Evolutionary conservation across 2,797 vertebrate genomes (phyloP).

Genomic region (Acropternis orthonyx): DNA sequence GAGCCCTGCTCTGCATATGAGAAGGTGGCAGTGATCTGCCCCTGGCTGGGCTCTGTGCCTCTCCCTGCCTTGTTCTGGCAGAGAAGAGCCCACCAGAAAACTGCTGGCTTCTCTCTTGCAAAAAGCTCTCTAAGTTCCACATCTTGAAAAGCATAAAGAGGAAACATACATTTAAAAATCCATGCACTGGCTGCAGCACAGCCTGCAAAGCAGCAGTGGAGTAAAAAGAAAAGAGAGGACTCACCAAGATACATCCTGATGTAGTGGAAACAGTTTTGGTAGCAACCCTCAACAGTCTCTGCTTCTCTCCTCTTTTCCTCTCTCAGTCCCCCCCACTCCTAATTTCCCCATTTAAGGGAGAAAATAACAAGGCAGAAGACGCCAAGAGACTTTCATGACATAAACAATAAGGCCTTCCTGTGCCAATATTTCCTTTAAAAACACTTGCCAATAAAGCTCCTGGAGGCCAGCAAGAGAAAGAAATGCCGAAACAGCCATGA

Average conservation of each 20-base stretch:
- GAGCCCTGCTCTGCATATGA: neutral
- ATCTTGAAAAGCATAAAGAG: neutral
- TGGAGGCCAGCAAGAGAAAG: slow-evolving; percentile 62
- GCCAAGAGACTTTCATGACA: slow-evolving; percentile 69
- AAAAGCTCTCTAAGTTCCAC: neutral
- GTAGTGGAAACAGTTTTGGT: neutral
- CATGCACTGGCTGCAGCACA: neutral
- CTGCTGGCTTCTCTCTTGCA: neutral
- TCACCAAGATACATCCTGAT: slow-evolving; percentile 53
- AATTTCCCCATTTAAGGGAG: slow-evolving; percentile 64
- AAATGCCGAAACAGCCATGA: slow-evolving; percentile 60
- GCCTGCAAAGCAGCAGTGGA: neutral
- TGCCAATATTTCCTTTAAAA: slow-evolving; percentile 68
- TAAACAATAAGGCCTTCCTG: slow-evolving; percentile 62
- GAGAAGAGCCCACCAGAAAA: neutral
- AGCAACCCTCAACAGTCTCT: slow-evolving; percentile 10
- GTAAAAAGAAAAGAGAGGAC: slow-evolving; percentile 11
- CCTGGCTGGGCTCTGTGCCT: neutral
- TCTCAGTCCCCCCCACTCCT: slow-evolving; percentile 30
- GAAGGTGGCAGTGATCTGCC: neutral
- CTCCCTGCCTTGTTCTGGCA: neutral
- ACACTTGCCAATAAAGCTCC: slow-evolving; percentile 64
- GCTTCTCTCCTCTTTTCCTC: slow-evolving; percentile 31
- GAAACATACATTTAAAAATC: neutral
- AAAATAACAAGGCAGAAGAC: slow-evolving; percentile 68